Base-by-base conservation (phyloP, 1,140 invertebrate species). In the Trachelipus rathkii region DNA sequence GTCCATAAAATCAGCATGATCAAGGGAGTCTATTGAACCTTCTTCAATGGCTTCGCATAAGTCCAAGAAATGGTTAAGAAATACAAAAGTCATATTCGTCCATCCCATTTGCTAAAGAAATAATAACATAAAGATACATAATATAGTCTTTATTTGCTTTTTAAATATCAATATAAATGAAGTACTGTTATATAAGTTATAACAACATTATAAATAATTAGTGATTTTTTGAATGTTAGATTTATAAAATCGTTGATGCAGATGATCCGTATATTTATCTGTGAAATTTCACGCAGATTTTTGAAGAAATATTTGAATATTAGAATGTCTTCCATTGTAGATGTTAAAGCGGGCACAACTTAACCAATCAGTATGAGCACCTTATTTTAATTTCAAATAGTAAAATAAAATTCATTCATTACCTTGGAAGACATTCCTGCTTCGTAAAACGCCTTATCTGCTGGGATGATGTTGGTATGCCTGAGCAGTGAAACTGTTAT, bases 21-120 rank as follows among this genome's bases (percentile, higher is more conserved):
- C 97, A 0, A 98, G 86, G 53, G 94, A 86, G 73, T 89, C 89
- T 15, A 87, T 81, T 33, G 85, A 85, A 69, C 87, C 89, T 83
- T 97, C 95, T 82, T 98, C 96, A 44, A 99, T 97, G 19, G 96
- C 96, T 84, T 98, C 96, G 81, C 91, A 92, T 11, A 99, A 87
- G 84, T 99, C 97, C 74, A 99, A 86, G 83, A 95, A 98, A 82
- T 97, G 93, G 86, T 99, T 99, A 9, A 98, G 86, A 82, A 98
- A 93, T 7, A 99, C 93, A 85, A 99, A 98, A 0, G 96, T 96
- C 87, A 98, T 95, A 67, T 93, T 94, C 71, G 92, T 89, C 76
- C 92, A 91, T 0, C 89, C 90, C 10, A 89, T 87, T 66, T 89
- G 84, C 79, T 81, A 73, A 9, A 69, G 43, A 44, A 13, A 43